phyloP scores from a whole-genome alignment of 2,888 invertebrate genomes.

The Psylliodes chrysocephalus region DNA sequence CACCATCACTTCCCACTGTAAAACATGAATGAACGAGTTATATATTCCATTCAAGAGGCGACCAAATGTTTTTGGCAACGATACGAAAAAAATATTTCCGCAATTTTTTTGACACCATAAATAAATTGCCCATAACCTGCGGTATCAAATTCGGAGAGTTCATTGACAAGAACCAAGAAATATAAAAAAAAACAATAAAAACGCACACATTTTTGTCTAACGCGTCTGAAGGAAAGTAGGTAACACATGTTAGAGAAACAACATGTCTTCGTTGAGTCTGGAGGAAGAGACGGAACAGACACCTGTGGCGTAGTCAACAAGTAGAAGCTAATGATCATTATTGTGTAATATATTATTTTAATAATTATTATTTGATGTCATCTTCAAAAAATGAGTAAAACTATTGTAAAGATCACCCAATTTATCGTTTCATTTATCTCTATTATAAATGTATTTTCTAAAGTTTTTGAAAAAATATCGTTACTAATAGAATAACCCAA shows the following conservation, averaged over 20 bases:
- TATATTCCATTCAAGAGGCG: conserved; percentile 5
- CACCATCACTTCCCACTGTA: neutral
- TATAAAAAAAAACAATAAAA: too few relatives aligned
- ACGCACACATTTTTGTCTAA: conserved; percentile 5
- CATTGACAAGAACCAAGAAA: conserved; percentile 24
- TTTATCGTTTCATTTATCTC: too few relatives aligned
- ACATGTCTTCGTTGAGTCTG: conserved; percentile 1
- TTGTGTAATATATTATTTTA: too few relatives aligned
- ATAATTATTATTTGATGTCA: too few relatives aligned
- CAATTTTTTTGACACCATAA: conserved; percentile 34
- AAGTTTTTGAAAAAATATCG: too few relatives aligned
- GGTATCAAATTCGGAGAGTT: conserved; percentile 37
- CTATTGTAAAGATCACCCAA: too few relatives aligned
- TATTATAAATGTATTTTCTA: too few relatives aligned
- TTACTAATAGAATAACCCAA: too few relatives aligned
- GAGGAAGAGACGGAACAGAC: conserved; percentile 35
- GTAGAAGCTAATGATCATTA: too few relatives aligned
- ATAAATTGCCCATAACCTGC: conserved; percentile 40
- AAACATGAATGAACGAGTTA: conserved; percentile 13
- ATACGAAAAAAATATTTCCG: conserved; percentile 37
- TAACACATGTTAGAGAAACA: conserved; percentile 15
- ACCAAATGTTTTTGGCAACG: conserved; percentile 15
- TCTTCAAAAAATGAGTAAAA: too few relatives aligned
- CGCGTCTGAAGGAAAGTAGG: neutral
- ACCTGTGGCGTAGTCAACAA: conserved; percentile 48